phyloP scores from a whole-genome alignment of 1,140 invertebrate species.

The Portunus trituberculatus region DNA sequence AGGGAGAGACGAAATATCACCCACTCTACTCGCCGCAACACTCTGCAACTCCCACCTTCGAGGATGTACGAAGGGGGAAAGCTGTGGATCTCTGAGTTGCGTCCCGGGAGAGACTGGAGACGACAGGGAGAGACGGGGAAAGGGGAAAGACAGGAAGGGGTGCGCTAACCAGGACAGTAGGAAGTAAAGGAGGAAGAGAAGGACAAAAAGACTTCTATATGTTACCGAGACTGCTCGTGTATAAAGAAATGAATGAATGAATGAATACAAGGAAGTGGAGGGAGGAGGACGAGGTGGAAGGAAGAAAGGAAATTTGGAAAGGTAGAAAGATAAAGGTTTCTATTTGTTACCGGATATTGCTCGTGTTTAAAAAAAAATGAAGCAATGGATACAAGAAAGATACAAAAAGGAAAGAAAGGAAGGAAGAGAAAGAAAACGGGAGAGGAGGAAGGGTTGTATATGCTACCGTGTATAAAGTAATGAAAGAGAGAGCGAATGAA shows the following conservation, averaged over 20 bases:
- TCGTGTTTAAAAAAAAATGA: no score
- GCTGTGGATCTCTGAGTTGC: neutral
- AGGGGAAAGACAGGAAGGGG: neutral
- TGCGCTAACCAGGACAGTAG: neutral
- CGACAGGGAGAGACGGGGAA: neutral
- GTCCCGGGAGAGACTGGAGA: neutral
- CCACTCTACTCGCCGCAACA: neutral
- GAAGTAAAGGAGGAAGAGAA: no score
- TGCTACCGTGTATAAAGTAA: neutral
- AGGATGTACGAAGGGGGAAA: neutral
- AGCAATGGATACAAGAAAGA: no score
- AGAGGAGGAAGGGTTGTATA: no score
- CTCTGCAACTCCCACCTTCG: neutral
- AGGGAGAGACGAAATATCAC: neutral
- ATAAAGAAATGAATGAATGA: no score
- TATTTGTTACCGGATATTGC: no score
- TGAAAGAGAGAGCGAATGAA: neutral
- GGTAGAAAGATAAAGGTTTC: no score
- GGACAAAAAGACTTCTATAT: no score
- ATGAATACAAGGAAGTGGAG: no score
- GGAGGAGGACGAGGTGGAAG: no score
- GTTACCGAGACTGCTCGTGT: no score
- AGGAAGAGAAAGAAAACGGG: neutral
- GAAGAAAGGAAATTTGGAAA: no score
- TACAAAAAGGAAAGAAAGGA: neutral